Conservation (phyloP, 1,140 invertebrate species). For the Carposina sasakii region DNA sequence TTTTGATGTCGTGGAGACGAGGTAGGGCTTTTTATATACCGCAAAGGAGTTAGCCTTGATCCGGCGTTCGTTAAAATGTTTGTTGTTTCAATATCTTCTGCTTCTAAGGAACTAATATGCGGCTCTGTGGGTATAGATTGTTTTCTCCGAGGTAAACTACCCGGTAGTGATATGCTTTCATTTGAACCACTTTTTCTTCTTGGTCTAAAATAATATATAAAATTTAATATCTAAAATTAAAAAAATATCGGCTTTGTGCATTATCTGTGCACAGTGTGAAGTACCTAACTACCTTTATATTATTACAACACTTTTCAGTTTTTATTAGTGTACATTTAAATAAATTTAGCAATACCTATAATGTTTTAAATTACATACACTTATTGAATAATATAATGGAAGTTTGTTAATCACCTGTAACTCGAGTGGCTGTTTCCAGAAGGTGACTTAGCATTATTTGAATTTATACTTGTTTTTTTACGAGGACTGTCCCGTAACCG, state of each 20-base stretch:
- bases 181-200: conserved; percentile 69
- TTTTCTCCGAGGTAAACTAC: conserved; percentile 77
- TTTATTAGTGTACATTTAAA: too few species aligned
- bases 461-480: conserved; percentile 74
- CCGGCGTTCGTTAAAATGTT: conserved; percentile 47
- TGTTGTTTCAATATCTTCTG: conserved; percentile 69
- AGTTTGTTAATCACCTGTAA: conserved; percentile 40
- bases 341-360: too few species aligned
- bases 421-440: conserved; percentile 47
- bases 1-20: conserved; percentile 49
- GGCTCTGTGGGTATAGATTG: conserved; percentile 72
- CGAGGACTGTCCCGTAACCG: conserved; percentile 78
- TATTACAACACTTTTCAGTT: too few species aligned
- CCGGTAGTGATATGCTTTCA: conserved; percentile 76
- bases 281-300: too few species aligned
- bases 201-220: conserved; percentile 31
- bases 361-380: too few species aligned
- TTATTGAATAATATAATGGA: conserved; percentile 8
- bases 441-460: conserved; percentile 63
- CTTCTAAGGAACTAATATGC: conserved; percentile 66
- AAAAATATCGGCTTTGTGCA: too few species aligned
- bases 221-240: conserved; percentile 21
- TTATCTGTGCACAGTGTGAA: too few species aligned
- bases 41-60: conserved; percentile 53
- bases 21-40: conserved; percentile 55